phyloP scores from a whole-genome alignment of 2,888 invertebrate genomes.

The Phania funesta region DNA sequence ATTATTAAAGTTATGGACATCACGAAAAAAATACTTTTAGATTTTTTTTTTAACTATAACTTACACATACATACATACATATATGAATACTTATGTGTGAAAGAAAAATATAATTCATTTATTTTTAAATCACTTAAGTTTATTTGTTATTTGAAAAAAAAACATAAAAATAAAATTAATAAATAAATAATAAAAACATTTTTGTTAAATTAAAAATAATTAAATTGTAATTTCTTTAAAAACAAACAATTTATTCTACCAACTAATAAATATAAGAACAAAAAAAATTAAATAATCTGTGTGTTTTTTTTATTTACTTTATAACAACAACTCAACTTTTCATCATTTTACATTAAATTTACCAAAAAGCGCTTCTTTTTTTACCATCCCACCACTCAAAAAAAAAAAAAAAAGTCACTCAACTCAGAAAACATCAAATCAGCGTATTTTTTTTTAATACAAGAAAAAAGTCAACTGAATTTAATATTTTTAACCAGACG shows the following conservation, averaged over 20 bases:
- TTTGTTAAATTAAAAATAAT: conserved; percentile 46
- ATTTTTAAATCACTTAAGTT: conserved; percentile 59
- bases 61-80: background rate
- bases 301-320: conserved; percentile 57
- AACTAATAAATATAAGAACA: conserved; percentile 64
- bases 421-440: conserved; percentile 63
- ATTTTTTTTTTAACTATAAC: conserved; percentile 20
- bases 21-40: conserved; percentile 39
- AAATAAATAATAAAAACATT: background rate
- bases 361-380: conserved; percentile 57
- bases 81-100: background rate
- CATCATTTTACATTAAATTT: conserved; percentile 60
- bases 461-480: conserved; percentile 9
- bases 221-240: conserved; percentile 56
- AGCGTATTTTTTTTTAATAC: conserved; percentile 32
- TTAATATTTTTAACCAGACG: conserved; percentile 33
- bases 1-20: conserved; percentile 45
- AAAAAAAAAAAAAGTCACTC: conserved; percentile 59
- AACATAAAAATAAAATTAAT: conserved; percentile 1
- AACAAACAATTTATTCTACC: conserved; percentile 46
- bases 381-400: conserved; percentile 54
- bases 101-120: conserved; percentile 40
- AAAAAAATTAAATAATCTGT: conserved; percentile 7
- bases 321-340: conserved; percentile 31
- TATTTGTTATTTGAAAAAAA: conserved; percentile 60